These are phyloP conservation scores for Coryphaenoides rupestris DNA, from an alignment of 2,113 vertebrate species.

Conservation along the genomic window DNA sequence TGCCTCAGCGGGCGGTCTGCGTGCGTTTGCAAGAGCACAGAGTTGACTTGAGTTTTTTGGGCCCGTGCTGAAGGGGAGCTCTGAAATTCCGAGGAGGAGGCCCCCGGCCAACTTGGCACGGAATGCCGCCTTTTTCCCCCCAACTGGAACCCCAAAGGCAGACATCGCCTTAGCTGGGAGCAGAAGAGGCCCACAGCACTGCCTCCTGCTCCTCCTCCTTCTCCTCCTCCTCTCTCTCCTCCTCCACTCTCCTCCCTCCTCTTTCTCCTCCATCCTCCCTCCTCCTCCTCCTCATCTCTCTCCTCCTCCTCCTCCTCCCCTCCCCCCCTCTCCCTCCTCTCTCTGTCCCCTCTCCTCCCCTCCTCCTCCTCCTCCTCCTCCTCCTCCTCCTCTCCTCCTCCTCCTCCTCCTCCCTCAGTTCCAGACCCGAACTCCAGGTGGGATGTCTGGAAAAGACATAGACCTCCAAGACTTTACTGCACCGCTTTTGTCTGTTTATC, in stretches of 20 bases:
- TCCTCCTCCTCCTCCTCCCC: not conserved
- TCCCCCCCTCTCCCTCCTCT: slow-evolving; percentile 11
- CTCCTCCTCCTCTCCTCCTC: not conserved
- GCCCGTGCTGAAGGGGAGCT: slow-evolving; percentile 53
- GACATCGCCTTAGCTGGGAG: slow-evolving; percentile 62
- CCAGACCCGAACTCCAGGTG: slow-evolving; percentile 51
- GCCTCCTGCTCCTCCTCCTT: not conserved
- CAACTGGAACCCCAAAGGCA: slow-evolving; percentile 65
- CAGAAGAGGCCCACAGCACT: slow-evolving; percentile 46
- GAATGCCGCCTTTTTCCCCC: slow-evolving; percentile 60
- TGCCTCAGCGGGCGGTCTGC: too few relatives aligned
- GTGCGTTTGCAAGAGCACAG: slow-evolving; percentile 60
- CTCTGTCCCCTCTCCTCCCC: not conserved
- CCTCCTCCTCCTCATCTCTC: not conserved
- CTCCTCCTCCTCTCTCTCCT: too few relatives aligned
- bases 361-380: not conserved
- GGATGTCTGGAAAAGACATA: slow-evolving; percentile 63
- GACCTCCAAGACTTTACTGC: slow-evolving; percentile 36
- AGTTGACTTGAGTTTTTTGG: slow-evolving; percentile 67
- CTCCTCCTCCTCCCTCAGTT: slow-evolving; percentile 32
- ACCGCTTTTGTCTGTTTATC: slow-evolving; percentile 32
- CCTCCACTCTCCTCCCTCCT: slow-evolving; percentile 34
- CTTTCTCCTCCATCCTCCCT: slow-evolving; percentile 9
- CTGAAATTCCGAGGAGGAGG: slow-evolving; percentile 74
- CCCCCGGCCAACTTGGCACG: slow-evolving; percentile 72